These are phyloP conservation scores for Drosophila lacertosa DNA, from an alignment of 1,140 invertebrate species.

Conservation along the genomic window DNA sequence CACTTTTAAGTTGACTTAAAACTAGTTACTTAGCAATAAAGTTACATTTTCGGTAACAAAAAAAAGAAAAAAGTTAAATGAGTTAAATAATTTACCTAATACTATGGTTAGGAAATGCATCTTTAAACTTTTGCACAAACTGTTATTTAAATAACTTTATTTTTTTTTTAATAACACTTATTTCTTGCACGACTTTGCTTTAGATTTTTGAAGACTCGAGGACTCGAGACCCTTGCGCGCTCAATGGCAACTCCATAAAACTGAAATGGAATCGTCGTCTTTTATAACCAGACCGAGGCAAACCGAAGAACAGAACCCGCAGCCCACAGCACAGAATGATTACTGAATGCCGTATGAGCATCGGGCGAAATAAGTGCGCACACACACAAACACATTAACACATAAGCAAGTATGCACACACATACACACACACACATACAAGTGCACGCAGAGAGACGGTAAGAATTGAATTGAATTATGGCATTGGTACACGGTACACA, in stretches of 20 bases:
- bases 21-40: not conserved
- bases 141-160: not conserved
- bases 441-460: slow-evolving; percentile 37
- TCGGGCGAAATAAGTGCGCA: slow-evolving; percentile 59
- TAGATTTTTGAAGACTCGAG: slow-evolving; percentile 33
- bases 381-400: slow-evolving; percentile 29
- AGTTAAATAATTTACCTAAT: slow-evolving; percentile 25
- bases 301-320: slow-evolving; percentile 70
- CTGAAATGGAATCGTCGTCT: slow-evolving; percentile 53
- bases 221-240: slow-evolving; percentile 56
- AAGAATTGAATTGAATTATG: slow-evolving; percentile 67
- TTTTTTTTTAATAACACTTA: not conserved
- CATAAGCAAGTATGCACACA: slow-evolving; percentile 10
- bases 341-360: slow-evolving; percentile 72
- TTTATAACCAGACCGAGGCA: slow-evolving; percentile 62
- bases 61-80: too few relatives aligned
- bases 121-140: not conserved
- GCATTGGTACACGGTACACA: slow-evolving; percentile 50
- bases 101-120: slow-evolving; percentile 15
- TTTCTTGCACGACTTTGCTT: slow-evolving; percentile 13
- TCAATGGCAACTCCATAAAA: slow-evolving; percentile 68
- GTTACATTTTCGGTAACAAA: not conserved
- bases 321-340: slow-evolving; percentile 75
- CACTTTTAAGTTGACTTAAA: not conserved
- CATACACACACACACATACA: slow-evolving; percentile 23